phyloP scores from a whole-genome alignment of 2,113 vertebrate genomes.

The Cyanistes caeruleus region DNA sequence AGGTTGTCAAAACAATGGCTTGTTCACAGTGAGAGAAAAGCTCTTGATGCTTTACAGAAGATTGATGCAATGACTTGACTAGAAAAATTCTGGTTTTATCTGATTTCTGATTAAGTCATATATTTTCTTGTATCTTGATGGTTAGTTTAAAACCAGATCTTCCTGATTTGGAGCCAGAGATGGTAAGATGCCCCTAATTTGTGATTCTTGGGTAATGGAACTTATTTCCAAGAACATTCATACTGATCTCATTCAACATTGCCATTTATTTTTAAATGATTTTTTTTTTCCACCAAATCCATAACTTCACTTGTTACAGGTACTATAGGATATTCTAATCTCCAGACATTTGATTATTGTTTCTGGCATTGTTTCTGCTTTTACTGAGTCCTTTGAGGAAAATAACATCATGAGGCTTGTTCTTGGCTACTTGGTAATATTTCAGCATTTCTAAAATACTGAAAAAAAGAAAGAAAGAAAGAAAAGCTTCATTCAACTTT shows the following conservation, averaged over 20 bases:
- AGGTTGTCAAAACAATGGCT: constrained; percentile 55
- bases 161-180: background rate
- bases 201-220: background rate
- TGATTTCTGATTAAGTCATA: background rate
- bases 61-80: background rate
- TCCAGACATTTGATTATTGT: background rate
- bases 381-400: background rate
- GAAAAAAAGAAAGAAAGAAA: background rate
- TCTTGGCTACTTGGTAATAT: background rate
- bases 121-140: background rate
- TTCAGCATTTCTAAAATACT: background rate
- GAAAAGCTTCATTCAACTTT: background rate
- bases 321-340: background rate
- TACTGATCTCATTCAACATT: background rate
- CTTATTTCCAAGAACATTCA: background rate
- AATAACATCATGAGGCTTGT: background rate
- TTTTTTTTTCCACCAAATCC: background rate
- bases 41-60: constrained; percentile 30
- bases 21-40: constrained; percentile 11
- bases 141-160: constrained; percentile 8
- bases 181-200: background rate
- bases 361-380: background rate
- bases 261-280: background rate
- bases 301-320: background rate
- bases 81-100: background rate